Base-by-base conservation (phyloP, 2,113 vertebrate species). In the Forbesichthys papilliferus region DNA sequence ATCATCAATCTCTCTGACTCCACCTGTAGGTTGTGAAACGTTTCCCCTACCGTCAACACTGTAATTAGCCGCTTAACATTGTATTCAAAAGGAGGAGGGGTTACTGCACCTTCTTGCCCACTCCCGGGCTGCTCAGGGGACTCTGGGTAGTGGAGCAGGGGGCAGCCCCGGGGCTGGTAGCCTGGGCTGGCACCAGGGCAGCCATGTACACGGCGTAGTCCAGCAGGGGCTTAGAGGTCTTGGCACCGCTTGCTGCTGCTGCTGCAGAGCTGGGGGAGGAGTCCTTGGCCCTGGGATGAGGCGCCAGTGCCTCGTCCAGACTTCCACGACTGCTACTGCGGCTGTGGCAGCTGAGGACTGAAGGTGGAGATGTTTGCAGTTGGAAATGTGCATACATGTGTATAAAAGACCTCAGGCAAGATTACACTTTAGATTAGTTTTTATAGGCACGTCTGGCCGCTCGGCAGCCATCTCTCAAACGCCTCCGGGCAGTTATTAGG, bases 171-270 rank as follows among this genome's bases (percentile, higher is more conserved):
- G 94, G 92, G 77, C 93, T 94, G 61, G 81, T 86, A 14, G n/a
- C 69, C 48, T 92, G 92, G 0, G 87, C 90, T 27, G 95, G 95
- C 86, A 98, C 77, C 74, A 96, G 94, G 34, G 94, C 93, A 52
- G 95, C 94, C 96, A 99, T 98, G 75, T 98, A 99, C 69, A 95
- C 79, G 0, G 51, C 93, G 89, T 99, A 99, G 78, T 98, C 96
- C 74, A 98, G 79, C 75, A 92, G 86, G 0, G 54, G 48, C 69
- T 95, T 98, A 27, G 27, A 27, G 83, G 92, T 92, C 77, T 92
- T 92, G 70, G 93, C 51, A 0, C 79, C 64, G 69, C 68, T 71
- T 20, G 8, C n/a, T 4, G 13, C 20, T 6, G 72, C 54, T 54
- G 74, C 16, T 52, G 75, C 74, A 48, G 84, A 84, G 51, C 86